Percentiles rank a stretch among this genome's conserved stretches.
Evolutionary conservation across 1,140 invertebrate species (phyloP).

Genomic region (Drosophila sucinea): DNA sequence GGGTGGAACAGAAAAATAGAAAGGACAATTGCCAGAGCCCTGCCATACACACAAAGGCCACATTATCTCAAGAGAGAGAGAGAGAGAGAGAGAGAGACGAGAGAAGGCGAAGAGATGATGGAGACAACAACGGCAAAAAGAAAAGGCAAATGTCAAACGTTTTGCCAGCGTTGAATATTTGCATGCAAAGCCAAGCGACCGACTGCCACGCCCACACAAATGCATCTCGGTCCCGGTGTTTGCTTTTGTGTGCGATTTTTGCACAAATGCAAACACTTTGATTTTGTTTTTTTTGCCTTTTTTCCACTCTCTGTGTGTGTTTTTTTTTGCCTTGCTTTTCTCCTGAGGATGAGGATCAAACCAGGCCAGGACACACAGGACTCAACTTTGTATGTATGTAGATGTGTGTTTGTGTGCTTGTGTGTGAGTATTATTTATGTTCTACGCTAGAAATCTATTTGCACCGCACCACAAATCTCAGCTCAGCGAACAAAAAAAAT

Average conservation of each 20-base stretch:
- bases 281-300: conserved; percentile 57
- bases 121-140: neutral
- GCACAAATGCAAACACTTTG: conserved; percentile 80
- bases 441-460: conserved; percentile 81
- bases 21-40: conserved; percentile 16
- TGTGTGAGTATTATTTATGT: conserved; percentile 80
- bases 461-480: conserved; percentile 82
- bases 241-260: conserved; percentile 70
- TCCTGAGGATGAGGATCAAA: conserved; percentile 58
- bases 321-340: conserved; percentile 25
- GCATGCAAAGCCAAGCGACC: conserved; percentile 62
- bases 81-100: conserved; percentile 18
- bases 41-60: conserved; percentile 43
- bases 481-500: conserved; percentile 62
- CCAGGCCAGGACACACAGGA: conserved; percentile 39
- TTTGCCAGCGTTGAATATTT: conserved; percentile 67
- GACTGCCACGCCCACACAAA: conserved; percentile 43
- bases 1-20: conserved; percentile 28
- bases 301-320: neutral
- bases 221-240: conserved; percentile 11
- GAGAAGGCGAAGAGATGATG: neutral
- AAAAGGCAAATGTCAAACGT: conserved; percentile 77
- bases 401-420: conserved; percentile 25
- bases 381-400: conserved; percentile 36
- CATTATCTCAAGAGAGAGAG: conserved; percentile 64